phyloP scores from a whole-genome alignment of 2,888 invertebrate genomes.

The Tethea ocularis region DNA sequence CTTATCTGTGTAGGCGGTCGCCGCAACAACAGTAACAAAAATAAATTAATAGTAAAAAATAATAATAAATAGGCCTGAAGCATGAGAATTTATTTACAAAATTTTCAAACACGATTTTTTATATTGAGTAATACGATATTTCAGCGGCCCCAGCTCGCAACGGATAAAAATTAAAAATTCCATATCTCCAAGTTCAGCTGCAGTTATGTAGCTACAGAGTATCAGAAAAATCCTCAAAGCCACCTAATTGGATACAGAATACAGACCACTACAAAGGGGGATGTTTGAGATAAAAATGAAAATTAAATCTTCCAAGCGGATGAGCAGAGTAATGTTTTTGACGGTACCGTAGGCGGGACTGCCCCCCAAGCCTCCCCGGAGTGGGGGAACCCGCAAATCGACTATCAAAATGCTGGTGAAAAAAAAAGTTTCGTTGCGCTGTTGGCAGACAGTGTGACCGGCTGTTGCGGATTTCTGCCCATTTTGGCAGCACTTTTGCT shows the following conservation, averaged over 20 bases:
- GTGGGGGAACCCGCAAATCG: conserved; percentile 74
- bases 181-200: conserved; percentile 67
- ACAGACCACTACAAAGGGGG: conserved; percentile 82
- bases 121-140: too few relatives aligned
- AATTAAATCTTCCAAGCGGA: conserved; percentile 84
- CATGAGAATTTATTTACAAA: too few relatives aligned
- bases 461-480: conserved; percentile 60
- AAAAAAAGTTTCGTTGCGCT: conserved; percentile 64
- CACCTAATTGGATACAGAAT: conserved; percentile 81
- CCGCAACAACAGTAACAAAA: too few relatives aligned
- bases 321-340: conserved; percentile 83
- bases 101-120: too few relatives aligned
- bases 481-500: conserved; percentile 50
- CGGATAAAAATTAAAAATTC: conserved; percentile 78
- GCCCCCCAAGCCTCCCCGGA: conserved; percentile 19
- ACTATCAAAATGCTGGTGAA: conserved; percentile 81
- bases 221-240: conserved; percentile 78
- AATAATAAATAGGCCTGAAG: too few relatives aligned
- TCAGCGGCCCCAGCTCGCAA: conserved; percentile 24
- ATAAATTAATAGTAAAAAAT: too few relatives aligned
- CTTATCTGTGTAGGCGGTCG: too few relatives aligned
- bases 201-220: conserved; percentile 60
- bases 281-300: conserved; percentile 85
- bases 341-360: conserved; percentile 72
- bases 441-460: conserved; percentile 68